Conservation (phyloP, 2,797 vertebrate genomes). For the Helicolenus hilgendorfi region DNA sequence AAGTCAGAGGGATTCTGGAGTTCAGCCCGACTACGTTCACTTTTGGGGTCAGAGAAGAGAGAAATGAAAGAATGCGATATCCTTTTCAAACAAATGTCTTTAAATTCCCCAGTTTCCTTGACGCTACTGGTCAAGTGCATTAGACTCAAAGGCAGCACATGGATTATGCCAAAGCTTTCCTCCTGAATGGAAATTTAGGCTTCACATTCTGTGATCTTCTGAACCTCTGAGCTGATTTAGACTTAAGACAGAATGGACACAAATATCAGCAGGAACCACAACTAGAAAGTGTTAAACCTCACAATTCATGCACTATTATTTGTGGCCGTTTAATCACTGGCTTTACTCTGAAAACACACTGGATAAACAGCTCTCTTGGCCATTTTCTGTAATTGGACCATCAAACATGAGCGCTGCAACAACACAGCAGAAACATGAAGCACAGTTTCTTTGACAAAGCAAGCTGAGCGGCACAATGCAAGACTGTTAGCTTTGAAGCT, state of each 20-base stretch:
- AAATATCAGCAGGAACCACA: slow-evolving; percentile 39
- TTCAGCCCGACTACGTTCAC: slow-evolving; percentile 38
- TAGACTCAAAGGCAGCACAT: slow-evolving; percentile 7
- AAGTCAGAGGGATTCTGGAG: slow-evolving; percentile 65
- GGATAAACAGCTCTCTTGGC: slow-evolving; percentile 50
- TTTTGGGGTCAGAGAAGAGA: slow-evolving; percentile 19
- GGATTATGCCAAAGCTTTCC: slow-evolving; percentile 36
- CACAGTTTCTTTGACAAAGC: slow-evolving; percentile 40
- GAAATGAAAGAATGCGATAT: slow-evolving; percentile 34
- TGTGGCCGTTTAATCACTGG: slow-evolving; percentile 35
- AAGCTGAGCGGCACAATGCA: slow-evolving; percentile 29
- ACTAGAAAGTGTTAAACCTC: slow-evolving; percentile 17
- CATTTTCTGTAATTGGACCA: slow-evolving; percentile 67
- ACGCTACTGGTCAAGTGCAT: slow-evolving; percentile 9
- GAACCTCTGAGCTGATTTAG: slow-evolving; percentile 36
- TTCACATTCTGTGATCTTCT: slow-evolving; percentile 32
- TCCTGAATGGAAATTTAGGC: slow-evolving; percentile 21
- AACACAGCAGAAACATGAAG: slow-evolving; percentile 52
- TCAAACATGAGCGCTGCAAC: slow-evolving; percentile 36
- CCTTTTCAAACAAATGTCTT: slow-evolving; percentile 42
- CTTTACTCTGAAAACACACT: slow-evolving; percentile 34
- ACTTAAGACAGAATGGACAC: slow-evolving; percentile 28
- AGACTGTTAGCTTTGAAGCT: slow-evolving; percentile 33
- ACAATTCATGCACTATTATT: slow-evolving; percentile 26
- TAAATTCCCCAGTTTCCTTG: slow-evolving; percentile 27